These are phyloP conservation scores for Brachystomella parvula DNA, from an alignment of 1,140 invertebrate genomes.

Conservation along the genomic window DNA sequence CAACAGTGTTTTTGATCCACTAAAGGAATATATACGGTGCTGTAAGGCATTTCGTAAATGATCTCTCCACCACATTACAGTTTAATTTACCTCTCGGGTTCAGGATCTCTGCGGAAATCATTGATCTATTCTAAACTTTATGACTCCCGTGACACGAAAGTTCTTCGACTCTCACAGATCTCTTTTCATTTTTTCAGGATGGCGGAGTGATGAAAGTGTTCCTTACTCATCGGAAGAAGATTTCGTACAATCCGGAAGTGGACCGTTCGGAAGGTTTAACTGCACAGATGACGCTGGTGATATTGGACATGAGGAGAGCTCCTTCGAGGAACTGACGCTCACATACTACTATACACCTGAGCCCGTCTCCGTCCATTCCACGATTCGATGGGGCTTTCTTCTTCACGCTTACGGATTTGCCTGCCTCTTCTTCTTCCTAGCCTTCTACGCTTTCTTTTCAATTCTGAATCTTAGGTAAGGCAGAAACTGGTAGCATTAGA, in stretches of 20 bases:
- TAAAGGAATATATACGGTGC: too few relatives aligned
- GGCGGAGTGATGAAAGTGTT: not conserved
- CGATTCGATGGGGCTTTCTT: slow-evolving; percentile 48
- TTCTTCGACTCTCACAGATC: not conserved
- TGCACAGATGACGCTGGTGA: not conserved
- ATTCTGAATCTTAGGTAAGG: slow-evolving; percentile 54
- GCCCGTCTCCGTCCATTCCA: slow-evolving; percentile 4
- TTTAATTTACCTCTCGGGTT: too few relatives aligned
- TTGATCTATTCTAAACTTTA: not conserved
- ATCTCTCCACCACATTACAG: too few relatives aligned
- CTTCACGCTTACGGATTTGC: slow-evolving; percentile 54
- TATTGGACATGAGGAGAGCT: too few relatives aligned
- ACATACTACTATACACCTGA: slow-evolving; percentile 11
- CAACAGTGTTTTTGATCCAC: too few relatives aligned
- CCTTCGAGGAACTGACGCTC: not conserved
- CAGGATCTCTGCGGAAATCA: too few relatives aligned
- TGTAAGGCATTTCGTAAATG: too few relatives aligned
- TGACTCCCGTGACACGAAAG: not conserved
- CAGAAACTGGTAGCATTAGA: too few relatives aligned
- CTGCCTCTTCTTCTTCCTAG: slow-evolving; percentile 53
- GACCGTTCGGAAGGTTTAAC: not conserved
- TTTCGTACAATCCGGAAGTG: not conserved
- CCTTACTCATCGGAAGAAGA: not conserved
- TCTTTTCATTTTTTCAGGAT: not conserved
- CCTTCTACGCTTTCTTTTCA: slow-evolving; percentile 56